Base-by-base conservation (phyloP, 1,140 invertebrate genomes). In the Sinella curviseta region DNA sequence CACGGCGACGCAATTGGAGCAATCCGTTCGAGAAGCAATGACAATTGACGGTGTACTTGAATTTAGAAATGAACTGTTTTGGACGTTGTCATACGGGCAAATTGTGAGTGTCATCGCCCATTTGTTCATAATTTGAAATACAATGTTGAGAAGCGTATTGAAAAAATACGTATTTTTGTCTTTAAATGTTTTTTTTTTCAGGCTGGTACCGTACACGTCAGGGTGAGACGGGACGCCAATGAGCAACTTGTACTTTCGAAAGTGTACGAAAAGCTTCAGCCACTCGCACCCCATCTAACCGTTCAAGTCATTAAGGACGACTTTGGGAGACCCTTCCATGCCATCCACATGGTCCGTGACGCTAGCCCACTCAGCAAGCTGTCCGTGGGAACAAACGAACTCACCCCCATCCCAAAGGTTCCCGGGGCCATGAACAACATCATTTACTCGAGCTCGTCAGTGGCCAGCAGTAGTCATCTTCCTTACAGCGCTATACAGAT, bases 21-120 rank as follows among this genome's bases (percentile, higher is more conserved):
- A 90, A 85, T 89, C 89, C 77, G 82, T 92, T 74, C 85, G 90
- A 79, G 91, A 93, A 86, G 91, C 91, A 1, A 88, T 91, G 60
- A 91, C 90, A 74, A 88, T 93, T 60, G 91, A 93, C 85, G 92
- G 92, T 31, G 92, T 93, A 35, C 85, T 93, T 17, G 92, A 93
- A 85, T 90, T 93, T 82, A 86, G 90, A 84, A 89, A 91, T 85
- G 91, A 92, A 84, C 89, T 91, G 84, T 93, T 92, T 83, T 93
- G 92, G 92, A 91, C 90, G n/a, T 84, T 92, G 20, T 91, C 91
- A 74, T 92, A 92, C 86, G 90, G 90, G 33, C 88, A 88, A 84
- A 84, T 91, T 85, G 90, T 91, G 86, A 87, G 87, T n/a, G n/a
- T n/a, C n/a, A n/a, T 70, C n/a, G n/a, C n/a, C 39, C 39, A 48